phyloP scores from a whole-genome alignment of 2,113 vertebrate species.

The Petaurus breviceps region DNA sequence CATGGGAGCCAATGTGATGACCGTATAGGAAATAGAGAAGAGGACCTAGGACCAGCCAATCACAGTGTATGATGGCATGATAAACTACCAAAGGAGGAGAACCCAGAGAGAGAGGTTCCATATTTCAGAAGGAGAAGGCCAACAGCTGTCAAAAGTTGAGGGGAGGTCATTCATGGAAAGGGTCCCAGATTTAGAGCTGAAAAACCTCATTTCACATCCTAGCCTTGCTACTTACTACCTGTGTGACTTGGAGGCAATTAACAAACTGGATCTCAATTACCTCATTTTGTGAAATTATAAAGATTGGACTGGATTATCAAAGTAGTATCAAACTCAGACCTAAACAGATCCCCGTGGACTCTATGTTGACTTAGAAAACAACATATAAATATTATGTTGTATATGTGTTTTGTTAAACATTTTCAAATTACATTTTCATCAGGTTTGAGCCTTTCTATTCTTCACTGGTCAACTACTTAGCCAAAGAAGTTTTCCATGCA shows the following conservation, averaged over 20 bases:
- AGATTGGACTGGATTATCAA: not conserved
- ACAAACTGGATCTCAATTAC: not conserved
- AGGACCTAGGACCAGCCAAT: not conserved
- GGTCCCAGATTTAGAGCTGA: not conserved
- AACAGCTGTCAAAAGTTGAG: not conserved
- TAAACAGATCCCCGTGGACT: not conserved
- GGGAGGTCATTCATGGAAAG: not conserved
- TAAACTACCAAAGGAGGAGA: not conserved
- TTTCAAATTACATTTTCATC: not conserved
- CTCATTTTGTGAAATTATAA: not conserved
- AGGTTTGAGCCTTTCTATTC: not conserved
- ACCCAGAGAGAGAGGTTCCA: too few relatives aligned
- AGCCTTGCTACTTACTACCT: not conserved
- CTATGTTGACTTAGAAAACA: not conserved
- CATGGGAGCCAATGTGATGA: not conserved
- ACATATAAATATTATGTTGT: not conserved
- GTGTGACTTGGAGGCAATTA: not conserved
- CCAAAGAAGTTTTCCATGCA: not conserved
- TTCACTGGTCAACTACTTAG: constrained; percentile 41
- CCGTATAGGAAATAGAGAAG: not conserved
- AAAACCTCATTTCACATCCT: not conserved
- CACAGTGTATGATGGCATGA: not conserved
- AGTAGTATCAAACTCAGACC: not conserved
- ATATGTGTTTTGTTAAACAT: not conserved
- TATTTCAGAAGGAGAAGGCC: too few relatives aligned